Evolutionary conservation across 2,888 invertebrate species (phyloP).

Genomic region (Cephus pulcher): DNA sequence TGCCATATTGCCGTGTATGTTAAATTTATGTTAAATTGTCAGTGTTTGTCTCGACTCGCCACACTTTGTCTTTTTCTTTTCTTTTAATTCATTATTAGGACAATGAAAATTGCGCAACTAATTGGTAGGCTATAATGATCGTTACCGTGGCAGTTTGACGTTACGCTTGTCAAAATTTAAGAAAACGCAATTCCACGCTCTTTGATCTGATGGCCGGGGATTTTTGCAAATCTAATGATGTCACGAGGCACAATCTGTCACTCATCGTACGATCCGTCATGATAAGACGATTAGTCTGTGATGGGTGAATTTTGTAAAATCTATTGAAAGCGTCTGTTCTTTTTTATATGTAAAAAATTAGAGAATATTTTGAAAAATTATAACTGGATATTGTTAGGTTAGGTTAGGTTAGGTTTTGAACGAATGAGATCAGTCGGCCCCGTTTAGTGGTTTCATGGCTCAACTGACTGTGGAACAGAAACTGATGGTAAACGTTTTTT

Average conservation of each 20-base stretch:
- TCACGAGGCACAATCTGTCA: neutral
- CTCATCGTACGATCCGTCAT: neutral
- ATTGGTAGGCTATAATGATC: neutral
- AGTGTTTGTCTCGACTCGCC: neutral
- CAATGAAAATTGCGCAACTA: neutral
- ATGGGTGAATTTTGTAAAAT: neutral
- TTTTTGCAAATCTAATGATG: slow-evolving; percentile 45
- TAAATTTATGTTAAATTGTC: neutral
- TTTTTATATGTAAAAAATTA: neutral
- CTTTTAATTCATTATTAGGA: neutral
- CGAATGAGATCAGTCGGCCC: slow-evolving; percentile 24
- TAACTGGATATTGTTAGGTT: neutral
- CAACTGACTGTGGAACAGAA: slow-evolving; percentile 7
- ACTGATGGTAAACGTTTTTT: slow-evolving; percentile 28
- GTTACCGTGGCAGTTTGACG: neutral
- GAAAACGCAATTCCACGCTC: slow-evolving; percentile 35
- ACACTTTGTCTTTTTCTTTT: neutral
- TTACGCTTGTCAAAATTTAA: neutral
- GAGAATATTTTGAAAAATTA: neutral
- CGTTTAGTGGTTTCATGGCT: slow-evolving; percentile 13
- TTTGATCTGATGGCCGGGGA: slow-evolving; percentile 48
- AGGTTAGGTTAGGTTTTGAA: neutral
- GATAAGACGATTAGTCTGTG: neutral
- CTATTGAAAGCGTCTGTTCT: neutral
- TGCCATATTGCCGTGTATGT: neutral